Evolutionary conservation across 2,113 vertebrate genomes (phyloP).

Genomic region (Cygnus buccinator): DNA sequence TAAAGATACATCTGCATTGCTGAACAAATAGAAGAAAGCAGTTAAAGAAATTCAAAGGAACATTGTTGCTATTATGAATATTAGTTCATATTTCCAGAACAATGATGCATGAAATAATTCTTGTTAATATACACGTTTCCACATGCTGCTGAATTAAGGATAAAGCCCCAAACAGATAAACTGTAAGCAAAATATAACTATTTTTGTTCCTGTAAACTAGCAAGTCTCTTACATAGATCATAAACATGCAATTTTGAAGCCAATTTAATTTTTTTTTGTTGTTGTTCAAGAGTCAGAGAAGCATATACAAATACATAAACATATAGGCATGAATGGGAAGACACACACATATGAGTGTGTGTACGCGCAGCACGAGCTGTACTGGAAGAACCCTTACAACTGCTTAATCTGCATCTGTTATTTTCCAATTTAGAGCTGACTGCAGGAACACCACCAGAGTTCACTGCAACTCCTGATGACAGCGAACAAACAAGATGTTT

Average conservation of each 20-base stretch:
- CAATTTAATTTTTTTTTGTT: not conserved
- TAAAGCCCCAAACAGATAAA: not conserved
- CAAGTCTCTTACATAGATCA: not conserved
- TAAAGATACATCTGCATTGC: not conserved
- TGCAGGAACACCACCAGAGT: constrained; percentile 1
- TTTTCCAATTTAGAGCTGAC: not conserved
- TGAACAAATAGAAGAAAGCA: not conserved
- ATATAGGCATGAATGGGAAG: not conserved
- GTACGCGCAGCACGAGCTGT: not conserved
- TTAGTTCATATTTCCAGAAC: not conserved
- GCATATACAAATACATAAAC: rapidly evolving
- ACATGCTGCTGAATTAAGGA: not conserved
- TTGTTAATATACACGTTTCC: not conserved
- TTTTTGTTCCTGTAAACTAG: not conserved
- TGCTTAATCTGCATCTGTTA: not conserved
- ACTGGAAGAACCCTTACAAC: not conserved
- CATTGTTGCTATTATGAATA: not conserved
- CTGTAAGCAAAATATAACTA: not conserved
- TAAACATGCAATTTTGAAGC: not conserved
- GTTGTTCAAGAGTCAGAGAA: not conserved
- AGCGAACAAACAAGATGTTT: constrained; percentile 34
- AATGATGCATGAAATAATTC: not conserved
- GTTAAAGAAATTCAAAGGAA: not conserved
- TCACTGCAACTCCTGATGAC: not conserved
- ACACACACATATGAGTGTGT: rapidly evolving